Conservation (phyloP, 2,888 invertebrate species). For the Tholera decimalis region DNA sequence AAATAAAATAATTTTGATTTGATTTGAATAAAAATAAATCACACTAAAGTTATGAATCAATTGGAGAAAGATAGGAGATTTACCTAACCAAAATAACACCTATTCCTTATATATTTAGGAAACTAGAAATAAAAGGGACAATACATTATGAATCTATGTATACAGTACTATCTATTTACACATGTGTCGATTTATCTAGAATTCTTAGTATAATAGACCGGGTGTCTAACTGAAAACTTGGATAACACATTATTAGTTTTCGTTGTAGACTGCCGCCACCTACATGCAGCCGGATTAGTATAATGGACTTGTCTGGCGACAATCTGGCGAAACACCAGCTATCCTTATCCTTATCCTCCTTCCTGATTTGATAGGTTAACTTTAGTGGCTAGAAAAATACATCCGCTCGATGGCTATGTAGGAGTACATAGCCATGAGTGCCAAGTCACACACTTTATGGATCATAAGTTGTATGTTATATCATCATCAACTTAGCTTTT, state of each 20-base stretch:
- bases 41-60: neutral
- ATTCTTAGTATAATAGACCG: slow-evolving; percentile 3
- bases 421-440: no score
- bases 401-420: no score
- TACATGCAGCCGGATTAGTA: neutral
- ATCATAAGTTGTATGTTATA: no score
- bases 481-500: no score
- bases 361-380: neutral
- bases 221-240: no score
- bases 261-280: neutral
- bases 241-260: slow-evolving; percentile 14
- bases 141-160: slow-evolving; percentile 1
- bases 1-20: no score
- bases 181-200: slow-evolving; percentile 4
- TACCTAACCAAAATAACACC: neutral
- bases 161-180: slow-evolving; percentile 10
- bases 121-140: neutral
- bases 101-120: neutral
- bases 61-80: neutral
- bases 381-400: neutral
- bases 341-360: neutral
- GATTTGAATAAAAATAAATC: neutral
- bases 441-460: no score
- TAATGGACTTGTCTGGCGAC: neutral
- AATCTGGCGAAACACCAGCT: neutral